phyloP scores from a whole-genome alignment of 2,888 invertebrate species.

The Himalopsyche tibetana region DNA sequence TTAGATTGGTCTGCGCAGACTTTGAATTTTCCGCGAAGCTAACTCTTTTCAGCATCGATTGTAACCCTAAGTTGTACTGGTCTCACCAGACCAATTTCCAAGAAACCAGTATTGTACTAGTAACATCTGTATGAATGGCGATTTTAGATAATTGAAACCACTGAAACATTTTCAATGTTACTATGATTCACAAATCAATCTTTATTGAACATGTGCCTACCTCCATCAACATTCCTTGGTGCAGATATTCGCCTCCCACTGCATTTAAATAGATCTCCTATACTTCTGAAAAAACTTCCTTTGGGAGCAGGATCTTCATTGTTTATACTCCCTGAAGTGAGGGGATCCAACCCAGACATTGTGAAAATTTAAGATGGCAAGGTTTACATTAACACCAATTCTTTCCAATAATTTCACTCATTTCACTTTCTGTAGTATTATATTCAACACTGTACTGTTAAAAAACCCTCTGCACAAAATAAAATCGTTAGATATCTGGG shows the following conservation, averaged over 20 bases:
- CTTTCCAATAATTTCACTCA: neutral
- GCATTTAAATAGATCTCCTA: constrained; percentile 56
- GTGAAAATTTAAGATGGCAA: neutral
- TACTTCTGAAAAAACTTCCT: constrained; percentile 47
- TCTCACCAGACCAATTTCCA: too few relatives aligned
- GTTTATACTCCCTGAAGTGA: constrained; percentile 57
- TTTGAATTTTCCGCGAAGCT: too few relatives aligned
- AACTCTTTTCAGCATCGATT: too few relatives aligned
- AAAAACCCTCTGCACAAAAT: neutral
- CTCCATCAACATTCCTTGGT: constrained; percentile 53
- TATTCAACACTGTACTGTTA: neutral
- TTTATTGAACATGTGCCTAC: constrained; percentile 35
- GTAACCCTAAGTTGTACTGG: too few relatives aligned
- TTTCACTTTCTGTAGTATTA: neutral
- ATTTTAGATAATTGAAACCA: too few relatives aligned
- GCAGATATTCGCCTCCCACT: constrained; percentile 6
- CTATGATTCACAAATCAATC: too few relatives aligned
- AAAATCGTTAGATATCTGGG: neutral
- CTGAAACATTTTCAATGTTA: too few relatives aligned
- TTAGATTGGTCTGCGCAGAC: too few relatives aligned
- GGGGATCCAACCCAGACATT: constrained; percentile 62
- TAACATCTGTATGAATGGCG: too few relatives aligned
- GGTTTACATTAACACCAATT: too few relatives aligned
- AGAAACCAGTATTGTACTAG: too few relatives aligned
- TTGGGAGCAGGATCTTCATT: constrained; percentile 46